These are phyloP conservation scores for Heliconius cydno DNA, from an alignment of 2,888 invertebrate genomes.

Conservation along the genomic window DNA sequence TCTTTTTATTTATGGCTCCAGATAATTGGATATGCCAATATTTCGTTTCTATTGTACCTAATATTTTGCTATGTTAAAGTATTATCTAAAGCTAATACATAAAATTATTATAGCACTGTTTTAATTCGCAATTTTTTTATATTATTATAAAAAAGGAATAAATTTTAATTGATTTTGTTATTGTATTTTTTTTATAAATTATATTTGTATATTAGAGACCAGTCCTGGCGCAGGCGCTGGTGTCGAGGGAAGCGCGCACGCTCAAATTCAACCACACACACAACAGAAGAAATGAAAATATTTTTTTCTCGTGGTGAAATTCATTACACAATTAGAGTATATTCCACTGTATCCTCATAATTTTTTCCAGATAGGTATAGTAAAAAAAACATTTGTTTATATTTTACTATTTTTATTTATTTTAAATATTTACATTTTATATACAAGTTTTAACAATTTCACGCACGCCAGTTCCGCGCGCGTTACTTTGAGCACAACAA, in stretches of 20 bases:
- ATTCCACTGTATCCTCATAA: neutral
- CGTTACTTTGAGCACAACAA: conserved; percentile 71
- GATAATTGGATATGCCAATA: neutral
- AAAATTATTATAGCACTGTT: neutral
- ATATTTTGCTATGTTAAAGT: neutral
- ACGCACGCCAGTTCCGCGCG: conserved; percentile 61
- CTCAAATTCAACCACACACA: too few species aligned
- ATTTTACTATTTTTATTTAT: conserved; percentile 78
- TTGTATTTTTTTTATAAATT: too few species aligned
- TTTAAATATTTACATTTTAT: conserved; percentile 81
- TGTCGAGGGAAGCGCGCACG: too few species aligned
- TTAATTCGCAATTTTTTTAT: neutral
- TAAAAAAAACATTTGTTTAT: neutral
- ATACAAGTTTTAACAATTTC: conserved; percentile 71
- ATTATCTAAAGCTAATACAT: neutral
- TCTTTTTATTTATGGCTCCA: neutral
- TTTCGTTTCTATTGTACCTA: neutral
- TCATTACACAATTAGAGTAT: neutral
- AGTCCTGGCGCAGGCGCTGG: too few species aligned
- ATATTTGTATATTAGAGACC: too few species aligned
- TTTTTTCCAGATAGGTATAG: too few species aligned
- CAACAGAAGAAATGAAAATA: too few species aligned
- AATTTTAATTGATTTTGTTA: too few species aligned
- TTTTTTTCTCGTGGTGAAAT: neutral
- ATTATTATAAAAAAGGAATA: too few species aligned